Evolutionary conservation across 37 sponge, comb jelly and placozoan species (phyloP).

Genomic region (Aphrocallistes beatrix): DNA sequence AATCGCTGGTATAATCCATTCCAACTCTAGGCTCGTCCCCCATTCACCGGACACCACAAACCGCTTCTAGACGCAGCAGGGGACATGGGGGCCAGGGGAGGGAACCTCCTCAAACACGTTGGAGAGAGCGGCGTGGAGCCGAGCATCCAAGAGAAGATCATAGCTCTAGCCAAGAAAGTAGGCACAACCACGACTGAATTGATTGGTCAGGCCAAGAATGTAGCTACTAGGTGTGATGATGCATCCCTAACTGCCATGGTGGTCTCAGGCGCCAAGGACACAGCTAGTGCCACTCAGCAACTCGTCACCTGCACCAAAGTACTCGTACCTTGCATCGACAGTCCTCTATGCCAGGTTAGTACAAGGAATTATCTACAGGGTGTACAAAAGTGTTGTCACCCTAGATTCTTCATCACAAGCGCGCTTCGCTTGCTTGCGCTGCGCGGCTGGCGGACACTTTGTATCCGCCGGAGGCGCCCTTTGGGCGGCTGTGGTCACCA

Average conservation of each 20-base stretch:
- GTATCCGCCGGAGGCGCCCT: too few species aligned
- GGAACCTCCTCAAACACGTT: slow-evolving; percentile 47
- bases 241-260: slow-evolving; percentile 61
- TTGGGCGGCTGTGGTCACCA: too few species aligned
- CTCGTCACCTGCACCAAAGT: slow-evolving; percentile 81
- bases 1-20: too few species aligned
- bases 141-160: slow-evolving; percentile 45
- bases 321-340: slow-evolving; percentile 61
- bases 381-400: too few species aligned
- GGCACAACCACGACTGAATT: slow-evolving; percentile 77
- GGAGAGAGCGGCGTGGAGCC: slow-evolving; percentile 64
- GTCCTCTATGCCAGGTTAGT: slow-evolving; percentile 54
- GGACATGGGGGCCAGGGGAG: slow-evolving; percentile 60
- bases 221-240: slow-evolving; percentile 72
- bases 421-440: too few species aligned
- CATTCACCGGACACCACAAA: slow-evolving; percentile 28
- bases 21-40: not conserved
- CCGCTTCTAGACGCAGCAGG: slow-evolving; percentile 58
- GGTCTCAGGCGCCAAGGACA: slow-evolving; percentile 55
- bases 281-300: slow-evolving; percentile 73
- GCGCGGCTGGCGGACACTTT: too few species aligned
- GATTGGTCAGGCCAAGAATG: slow-evolving; percentile 70
- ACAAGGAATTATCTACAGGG: not conserved
- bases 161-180: slow-evolving; percentile 83
- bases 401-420: too few species aligned